Conservation (phyloP, 1,140 invertebrate genomes). For the Drosophila lowei region DNA sequence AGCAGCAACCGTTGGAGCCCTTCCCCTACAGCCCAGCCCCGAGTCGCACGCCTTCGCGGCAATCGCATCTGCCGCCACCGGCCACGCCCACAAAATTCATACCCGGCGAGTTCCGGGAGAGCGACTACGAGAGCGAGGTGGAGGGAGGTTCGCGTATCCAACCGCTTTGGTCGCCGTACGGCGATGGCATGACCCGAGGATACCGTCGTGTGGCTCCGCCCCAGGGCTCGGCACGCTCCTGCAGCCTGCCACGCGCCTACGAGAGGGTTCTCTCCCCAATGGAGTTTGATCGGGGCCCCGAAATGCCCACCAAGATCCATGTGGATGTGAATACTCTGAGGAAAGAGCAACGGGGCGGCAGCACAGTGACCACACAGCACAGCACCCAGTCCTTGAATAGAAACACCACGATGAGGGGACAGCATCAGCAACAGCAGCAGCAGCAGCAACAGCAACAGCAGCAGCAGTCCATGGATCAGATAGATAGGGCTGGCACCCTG, state of each 20-base stretch:
- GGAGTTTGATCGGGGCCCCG: constrained; percentile 86
- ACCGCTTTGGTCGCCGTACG: constrained; percentile 86
- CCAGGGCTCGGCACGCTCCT: constrained; percentile 70
- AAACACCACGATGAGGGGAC: constrained; percentile 63
- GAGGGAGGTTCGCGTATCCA: constrained; percentile 85
- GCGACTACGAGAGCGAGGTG: constrained; percentile 89
- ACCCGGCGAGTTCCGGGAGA: constrained; percentile 87
- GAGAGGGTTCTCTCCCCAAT: constrained; percentile 85
- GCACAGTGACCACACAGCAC: constrained; percentile 58
- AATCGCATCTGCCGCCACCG: constrained; percentile 82
- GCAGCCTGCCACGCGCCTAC: constrained; percentile 83
- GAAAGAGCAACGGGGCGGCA: constrained; percentile 69
- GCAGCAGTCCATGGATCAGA: constrained; percentile 67
- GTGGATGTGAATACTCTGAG: constrained; percentile 67
- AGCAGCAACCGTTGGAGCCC: constrained; percentile 77
- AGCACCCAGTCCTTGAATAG: constrained; percentile 71
- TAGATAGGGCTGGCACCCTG: constrained; percentile 85
- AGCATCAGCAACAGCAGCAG: constrained; percentile 57
- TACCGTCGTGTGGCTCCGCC: constrained; percentile 87
- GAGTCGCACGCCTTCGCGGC: constrained; percentile 65
- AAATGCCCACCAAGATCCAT: constrained; percentile 82
- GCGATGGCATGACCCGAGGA: constrained; percentile 85
- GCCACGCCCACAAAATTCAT: constrained; percentile 88
- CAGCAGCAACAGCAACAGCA: constrained; percentile 42
- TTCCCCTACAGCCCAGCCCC: constrained; percentile 84